phyloP scores from a whole-genome alignment of 2,888 invertebrate species.

The Nezara viridula region DNA sequence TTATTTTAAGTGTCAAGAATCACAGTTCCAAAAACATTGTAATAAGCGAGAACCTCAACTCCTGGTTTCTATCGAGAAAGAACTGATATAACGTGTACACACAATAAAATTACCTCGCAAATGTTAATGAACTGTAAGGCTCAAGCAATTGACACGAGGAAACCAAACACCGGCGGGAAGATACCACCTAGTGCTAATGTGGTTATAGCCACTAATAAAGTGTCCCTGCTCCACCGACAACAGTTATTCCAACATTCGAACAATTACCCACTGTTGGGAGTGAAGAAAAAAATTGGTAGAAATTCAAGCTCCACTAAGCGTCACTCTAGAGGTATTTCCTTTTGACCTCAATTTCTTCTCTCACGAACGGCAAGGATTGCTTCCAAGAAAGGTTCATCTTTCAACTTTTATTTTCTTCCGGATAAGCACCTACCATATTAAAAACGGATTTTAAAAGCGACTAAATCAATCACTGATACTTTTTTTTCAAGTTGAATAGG shows the following conservation, averaged over 20 bases:
- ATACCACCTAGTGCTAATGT: constrained; percentile 8
- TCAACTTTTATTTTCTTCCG: constrained; percentile 35
- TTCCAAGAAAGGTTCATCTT: constrained; percentile 53
- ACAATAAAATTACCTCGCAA: background rate
- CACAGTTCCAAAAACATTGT: background rate
- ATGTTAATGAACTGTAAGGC: constrained; percentile 21
- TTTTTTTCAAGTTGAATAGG: background rate
- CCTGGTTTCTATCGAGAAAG: background rate
- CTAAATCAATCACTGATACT: background rate
- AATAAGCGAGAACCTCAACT: background rate
- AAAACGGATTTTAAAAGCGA: background rate
- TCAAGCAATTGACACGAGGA: constrained; percentile 5
- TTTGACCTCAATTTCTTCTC: constrained; percentile 48
- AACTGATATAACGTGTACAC: background rate
- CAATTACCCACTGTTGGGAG: constrained; percentile 8
- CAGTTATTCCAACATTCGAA: background rate
- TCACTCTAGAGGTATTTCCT: constrained; percentile 42
- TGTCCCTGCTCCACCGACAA: background rate
- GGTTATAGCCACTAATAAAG: constrained; percentile 23
- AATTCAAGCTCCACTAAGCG: background rate
- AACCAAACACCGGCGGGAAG: background rate
- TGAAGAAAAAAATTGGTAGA: background rate
- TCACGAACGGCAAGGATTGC: constrained; percentile 20
- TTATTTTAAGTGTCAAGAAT: no score
- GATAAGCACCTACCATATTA: background rate